phyloP scores from a whole-genome alignment of 2,888 invertebrate species.

The Xanthostigma xanthostigma region DNA sequence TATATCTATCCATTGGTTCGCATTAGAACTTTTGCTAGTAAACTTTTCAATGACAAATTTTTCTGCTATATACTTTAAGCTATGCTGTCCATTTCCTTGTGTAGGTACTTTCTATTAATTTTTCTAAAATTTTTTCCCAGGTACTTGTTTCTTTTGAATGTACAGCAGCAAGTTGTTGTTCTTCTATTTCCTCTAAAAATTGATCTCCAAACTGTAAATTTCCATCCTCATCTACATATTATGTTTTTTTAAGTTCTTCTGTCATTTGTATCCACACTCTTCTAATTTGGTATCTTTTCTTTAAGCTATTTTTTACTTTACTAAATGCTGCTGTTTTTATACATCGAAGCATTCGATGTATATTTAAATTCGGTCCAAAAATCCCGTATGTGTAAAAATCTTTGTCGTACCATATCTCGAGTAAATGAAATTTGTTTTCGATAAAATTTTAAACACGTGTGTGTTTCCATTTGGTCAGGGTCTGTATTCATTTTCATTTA shows the following conservation, averaged over 20 bases:
- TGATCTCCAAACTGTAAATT: conserved; percentile 11
- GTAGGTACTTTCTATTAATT: conserved; percentile 2
- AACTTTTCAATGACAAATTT: conserved; percentile 14
- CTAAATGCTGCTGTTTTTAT: conserved; percentile 6
- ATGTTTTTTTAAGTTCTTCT: conserved; percentile 7
- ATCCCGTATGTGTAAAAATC: no score
- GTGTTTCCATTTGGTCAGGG: no score
- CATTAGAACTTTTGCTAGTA: conserved; percentile 11
- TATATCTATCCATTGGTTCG: conserved; percentile 13
- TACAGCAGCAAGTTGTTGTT: conserved; percentile 3
- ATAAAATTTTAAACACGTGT: no score
- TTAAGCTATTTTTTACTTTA: conserved; percentile 12
- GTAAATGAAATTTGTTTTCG: no score
- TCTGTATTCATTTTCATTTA: no score
- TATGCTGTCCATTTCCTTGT: neutral
- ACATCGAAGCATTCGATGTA: no score
- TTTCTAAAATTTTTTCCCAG: conserved; percentile 8
- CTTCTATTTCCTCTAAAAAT: conserved; percentile 9
- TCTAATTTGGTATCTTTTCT: conserved; percentile 12
- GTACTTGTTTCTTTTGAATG: conserved; percentile 3
- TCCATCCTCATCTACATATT: conserved; percentile 13
- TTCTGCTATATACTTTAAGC: conserved; percentile 6
- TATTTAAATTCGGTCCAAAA: no score
- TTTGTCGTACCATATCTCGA: no score
- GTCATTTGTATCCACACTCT: conserved; percentile 13